phyloP scores from a whole-genome alignment of 2,797 vertebrate genomes.

The Ptychobarbus kaznakovi region DNA sequence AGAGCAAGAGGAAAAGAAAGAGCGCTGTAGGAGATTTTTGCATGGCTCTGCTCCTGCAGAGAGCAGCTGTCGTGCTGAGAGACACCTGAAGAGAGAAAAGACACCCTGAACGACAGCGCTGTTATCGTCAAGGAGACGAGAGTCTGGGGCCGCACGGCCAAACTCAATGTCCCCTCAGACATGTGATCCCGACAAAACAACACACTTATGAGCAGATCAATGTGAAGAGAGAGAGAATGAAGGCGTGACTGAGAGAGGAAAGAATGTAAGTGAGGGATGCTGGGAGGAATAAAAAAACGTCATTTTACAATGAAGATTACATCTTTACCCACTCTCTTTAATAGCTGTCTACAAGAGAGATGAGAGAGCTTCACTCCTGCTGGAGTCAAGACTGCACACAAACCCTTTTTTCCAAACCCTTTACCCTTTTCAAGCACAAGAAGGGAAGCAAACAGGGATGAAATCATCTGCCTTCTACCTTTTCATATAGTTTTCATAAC shows the following conservation, averaged over 20 bases:
- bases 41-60: constrained; percentile 28
- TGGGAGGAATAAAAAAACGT: neutral
- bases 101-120: constrained; percentile 44
- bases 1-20: constrained; percentile 24
- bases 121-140: constrained; percentile 40
- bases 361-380: constrained; percentile 9
- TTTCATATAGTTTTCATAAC: neutral
- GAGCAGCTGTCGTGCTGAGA: constrained; percentile 45
- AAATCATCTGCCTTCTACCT: neutral
- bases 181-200: constrained; percentile 43
- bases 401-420: neutral
- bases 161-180: constrained; percentile 35
- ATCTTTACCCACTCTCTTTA: constrained; percentile 13
- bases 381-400: neutral
- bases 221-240: neutral
- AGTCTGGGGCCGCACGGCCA: constrained; percentile 7
- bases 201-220: constrained; percentile 27
- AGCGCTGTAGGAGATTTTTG: constrained; percentile 17
- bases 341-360: constrained; percentile 6
- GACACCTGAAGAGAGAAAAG: constrained; percentile 54
- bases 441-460: neutral
- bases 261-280: neutral
- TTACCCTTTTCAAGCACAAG: neutral
- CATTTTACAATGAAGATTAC: constrained; percentile 8
- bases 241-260: constrained; percentile 24